Conservation (phyloP, 2,113 vertebrate species). For the Telmatochromis sp. region DNA sequence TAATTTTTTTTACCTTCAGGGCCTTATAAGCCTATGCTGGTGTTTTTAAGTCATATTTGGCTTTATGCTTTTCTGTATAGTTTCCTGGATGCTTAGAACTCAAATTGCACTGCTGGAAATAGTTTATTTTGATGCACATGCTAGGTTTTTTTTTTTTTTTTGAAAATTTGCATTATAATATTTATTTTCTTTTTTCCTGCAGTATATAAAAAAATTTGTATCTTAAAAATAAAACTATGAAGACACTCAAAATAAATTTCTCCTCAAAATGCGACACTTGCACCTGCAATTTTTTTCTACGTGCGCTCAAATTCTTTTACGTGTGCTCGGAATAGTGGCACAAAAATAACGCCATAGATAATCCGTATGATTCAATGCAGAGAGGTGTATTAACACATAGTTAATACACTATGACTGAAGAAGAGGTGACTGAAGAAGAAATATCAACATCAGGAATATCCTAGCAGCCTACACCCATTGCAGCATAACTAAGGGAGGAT, state of each 20-base stretch:
- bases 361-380: not conserved
- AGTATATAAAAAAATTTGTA: fast-evolving
- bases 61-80: too few species aligned
- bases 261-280: not conserved
- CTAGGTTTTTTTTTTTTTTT: too few species aligned
- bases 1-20: too few species aligned
- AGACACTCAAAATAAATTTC: not conserved
- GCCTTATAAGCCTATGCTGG: too few species aligned
- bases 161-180: too few species aligned
- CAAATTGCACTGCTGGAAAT: too few species aligned
- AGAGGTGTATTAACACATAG: not conserved
- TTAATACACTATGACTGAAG: too few species aligned
- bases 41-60: too few species aligned
- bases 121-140: too few species aligned
- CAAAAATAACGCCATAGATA: not conserved
- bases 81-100: too few species aligned
- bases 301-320: not conserved
- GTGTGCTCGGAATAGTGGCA: not conserved
- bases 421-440: not conserved
- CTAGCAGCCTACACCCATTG: not conserved
- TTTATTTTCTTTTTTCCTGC: too few species aligned
- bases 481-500: not conserved
- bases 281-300: not conserved
- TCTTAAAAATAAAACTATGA: not conserved
- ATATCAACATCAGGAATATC: not conserved